These are phyloP conservation scores for Ernsta delagoae DNA, from an alignment of 2,888 invertebrate species.

Conservation along the genomic window DNA sequence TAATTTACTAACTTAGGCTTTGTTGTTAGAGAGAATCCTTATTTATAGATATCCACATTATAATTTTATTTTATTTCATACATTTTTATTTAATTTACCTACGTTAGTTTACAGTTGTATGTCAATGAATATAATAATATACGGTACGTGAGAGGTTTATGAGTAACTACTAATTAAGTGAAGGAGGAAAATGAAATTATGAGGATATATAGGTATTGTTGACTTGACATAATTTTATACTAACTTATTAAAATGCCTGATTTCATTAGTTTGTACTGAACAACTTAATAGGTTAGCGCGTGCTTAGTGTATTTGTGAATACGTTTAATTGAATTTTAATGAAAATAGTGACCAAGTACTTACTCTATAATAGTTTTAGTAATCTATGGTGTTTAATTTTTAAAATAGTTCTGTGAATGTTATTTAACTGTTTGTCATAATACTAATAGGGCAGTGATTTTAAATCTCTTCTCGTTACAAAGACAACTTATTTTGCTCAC, in stretches of 20 bases:
- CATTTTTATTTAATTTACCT: too few species aligned
- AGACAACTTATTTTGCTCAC: too few species aligned
- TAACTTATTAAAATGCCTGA: not conserved
- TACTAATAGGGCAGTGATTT: too few species aligned
- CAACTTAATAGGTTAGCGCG: not conserved
- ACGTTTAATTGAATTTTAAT: not conserved
- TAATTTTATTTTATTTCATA: too few species aligned
- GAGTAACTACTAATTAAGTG: not conserved
- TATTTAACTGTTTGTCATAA: too few species aligned
- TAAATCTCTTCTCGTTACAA: too few species aligned
- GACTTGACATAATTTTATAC: not conserved
- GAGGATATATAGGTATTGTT: not conserved
- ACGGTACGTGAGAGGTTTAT: not conserved
- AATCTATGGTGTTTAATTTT: not conserved
- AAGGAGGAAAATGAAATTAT: conserved; percentile 1
- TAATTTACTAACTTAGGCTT: too few species aligned
- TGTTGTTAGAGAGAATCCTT: too few species aligned
- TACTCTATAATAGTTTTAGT: not conserved
- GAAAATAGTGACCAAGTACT: not conserved
- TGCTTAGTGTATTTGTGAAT: not conserved
- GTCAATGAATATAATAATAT: too few species aligned
- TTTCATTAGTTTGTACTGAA: conserved; percentile 2
- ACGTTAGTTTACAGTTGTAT: too few species aligned
- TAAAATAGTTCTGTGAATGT: too few species aligned
- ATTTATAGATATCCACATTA: too few species aligned